Evolutionary conservation across 2,888 invertebrate species (phyloP).

Genomic region (Noctua janthe): DNA sequence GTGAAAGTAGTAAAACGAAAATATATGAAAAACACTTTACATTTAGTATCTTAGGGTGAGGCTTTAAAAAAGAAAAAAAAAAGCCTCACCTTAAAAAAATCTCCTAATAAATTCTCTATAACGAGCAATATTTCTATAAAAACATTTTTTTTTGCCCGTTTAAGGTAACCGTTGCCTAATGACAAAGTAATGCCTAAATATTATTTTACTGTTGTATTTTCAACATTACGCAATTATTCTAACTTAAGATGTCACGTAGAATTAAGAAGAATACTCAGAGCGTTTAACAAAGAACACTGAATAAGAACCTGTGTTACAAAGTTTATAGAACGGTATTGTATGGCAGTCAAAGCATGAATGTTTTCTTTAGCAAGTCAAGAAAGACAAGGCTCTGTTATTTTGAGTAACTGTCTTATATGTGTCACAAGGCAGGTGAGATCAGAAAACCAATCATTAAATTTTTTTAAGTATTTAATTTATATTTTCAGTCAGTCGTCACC

Average conservation of each 20-base stretch:
- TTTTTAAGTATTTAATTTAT: too few species aligned
- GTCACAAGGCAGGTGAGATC: neutral
- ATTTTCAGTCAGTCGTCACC: too few species aligned
- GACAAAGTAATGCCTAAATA: too few species aligned
- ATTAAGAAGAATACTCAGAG: neutral
- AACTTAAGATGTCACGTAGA: neutral
- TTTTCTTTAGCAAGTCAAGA: conserved; percentile 24
- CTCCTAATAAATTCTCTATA: too few species aligned
- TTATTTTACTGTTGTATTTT: neutral
- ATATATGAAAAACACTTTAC: too few species aligned
- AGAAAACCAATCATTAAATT: conserved; percentile 6
- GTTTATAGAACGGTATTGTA: conserved; percentile 9
- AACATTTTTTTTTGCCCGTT: too few species aligned
- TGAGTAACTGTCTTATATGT: conserved; percentile 9
- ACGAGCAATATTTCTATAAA: too few species aligned
- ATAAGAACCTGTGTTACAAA: neutral
- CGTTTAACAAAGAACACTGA: neutral
- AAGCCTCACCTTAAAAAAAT: too few species aligned
- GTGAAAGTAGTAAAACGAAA: neutral
- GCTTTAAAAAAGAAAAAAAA: too few species aligned
- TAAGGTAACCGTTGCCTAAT: too few species aligned
- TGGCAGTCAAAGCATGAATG: conserved; percentile 23
- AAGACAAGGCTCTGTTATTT: conserved; percentile 42
- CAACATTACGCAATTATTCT: neutral
- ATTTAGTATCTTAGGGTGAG: too few species aligned